Percentiles rank a stretch among this genome's conserved stretches.
Evolutionary conservation across 2,888 invertebrate genomes (phyloP).

Genomic region (Tineola bisselliella): DNA sequence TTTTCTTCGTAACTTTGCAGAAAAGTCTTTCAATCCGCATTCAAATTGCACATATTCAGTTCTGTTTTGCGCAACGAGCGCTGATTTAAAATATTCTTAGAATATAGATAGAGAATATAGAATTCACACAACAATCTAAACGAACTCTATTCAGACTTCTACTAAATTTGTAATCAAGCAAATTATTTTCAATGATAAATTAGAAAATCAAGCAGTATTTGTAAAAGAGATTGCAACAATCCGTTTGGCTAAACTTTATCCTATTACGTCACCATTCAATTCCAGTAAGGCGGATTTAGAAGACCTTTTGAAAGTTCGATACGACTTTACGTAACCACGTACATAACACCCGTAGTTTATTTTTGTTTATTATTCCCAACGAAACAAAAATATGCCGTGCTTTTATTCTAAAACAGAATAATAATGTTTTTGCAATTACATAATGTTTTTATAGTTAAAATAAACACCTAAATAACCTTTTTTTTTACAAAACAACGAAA

Average conservation of each 20-base stretch:
- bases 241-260: not conserved
- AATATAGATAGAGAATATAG: not conserved
- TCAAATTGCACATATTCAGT: not conserved
- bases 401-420: too few species aligned
- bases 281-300: not conserved
- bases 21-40: not conserved
- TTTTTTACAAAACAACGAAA: too few species aligned
- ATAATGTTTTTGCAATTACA: too few species aligned
- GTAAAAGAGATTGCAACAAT: not conserved
- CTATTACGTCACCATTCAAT: not conserved
- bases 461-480: too few species aligned
- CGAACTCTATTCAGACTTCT: not conserved
- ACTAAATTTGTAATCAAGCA: not conserved
- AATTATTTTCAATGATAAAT: not conserved
- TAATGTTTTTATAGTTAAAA: too few species aligned
- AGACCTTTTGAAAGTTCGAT: slow-evolving; percentile 2
- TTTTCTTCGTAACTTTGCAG: not conserved
- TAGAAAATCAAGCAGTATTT: not conserved
- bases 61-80: not conserved
- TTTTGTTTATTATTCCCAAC: not conserved
- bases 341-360: not conserved
- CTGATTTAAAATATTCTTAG: not conserved
- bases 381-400: not conserved
- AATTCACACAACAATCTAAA: not conserved
- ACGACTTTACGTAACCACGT: slow-evolving; percentile 2